Percentiles rank a stretch among this genome's conserved stretches.
Conservation (phyloP, 2,888 invertebrate genomes). For the Ophion obscuratus region DNA sequence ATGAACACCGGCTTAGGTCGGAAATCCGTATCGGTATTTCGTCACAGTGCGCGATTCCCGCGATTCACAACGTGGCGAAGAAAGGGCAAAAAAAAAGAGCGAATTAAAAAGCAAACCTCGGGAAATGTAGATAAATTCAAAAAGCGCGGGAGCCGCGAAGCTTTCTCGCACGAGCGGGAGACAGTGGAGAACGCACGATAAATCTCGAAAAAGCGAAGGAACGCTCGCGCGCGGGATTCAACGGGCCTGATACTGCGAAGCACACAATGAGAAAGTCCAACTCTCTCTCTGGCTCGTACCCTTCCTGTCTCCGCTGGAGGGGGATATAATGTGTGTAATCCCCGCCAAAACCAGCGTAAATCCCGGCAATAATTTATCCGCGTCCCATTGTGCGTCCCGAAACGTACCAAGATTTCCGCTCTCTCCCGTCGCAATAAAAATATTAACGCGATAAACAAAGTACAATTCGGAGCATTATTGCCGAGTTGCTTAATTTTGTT, state of each 20-base stretch:
- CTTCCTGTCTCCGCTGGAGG: constrained; percentile 45
- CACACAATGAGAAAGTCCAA: constrained; percentile 57
- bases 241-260: constrained; percentile 57
- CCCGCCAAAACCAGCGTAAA: constrained; percentile 62
- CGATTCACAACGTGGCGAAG: constrained; percentile 1
- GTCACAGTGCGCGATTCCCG: constrained; percentile 3
- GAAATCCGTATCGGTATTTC: constrained; percentile 23
- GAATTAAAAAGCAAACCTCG: constrained; percentile 7
- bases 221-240: constrained; percentile 53
- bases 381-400: constrained; percentile 51
- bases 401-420: constrained; percentile 45
- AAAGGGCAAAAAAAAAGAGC: neutral
- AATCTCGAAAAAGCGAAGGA: constrained; percentile 63
- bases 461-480: constrained; percentile 11
- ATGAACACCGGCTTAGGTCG: neutral
- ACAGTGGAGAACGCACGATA: constrained; percentile 52
- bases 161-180: constrained; percentile 55
- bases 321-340: constrained; percentile 65
- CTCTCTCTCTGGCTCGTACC: constrained; percentile 28
- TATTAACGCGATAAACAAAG: constrained; percentile 26
- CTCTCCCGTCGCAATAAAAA: constrained; percentile 51
- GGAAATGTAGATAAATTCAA: constrained; percentile 56
- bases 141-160: constrained; percentile 47
- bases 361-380: constrained; percentile 61
- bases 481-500: neutral